phyloP scores from a whole-genome alignment of 2,797 vertebrate genomes.

The Remorina albescens region DNA sequence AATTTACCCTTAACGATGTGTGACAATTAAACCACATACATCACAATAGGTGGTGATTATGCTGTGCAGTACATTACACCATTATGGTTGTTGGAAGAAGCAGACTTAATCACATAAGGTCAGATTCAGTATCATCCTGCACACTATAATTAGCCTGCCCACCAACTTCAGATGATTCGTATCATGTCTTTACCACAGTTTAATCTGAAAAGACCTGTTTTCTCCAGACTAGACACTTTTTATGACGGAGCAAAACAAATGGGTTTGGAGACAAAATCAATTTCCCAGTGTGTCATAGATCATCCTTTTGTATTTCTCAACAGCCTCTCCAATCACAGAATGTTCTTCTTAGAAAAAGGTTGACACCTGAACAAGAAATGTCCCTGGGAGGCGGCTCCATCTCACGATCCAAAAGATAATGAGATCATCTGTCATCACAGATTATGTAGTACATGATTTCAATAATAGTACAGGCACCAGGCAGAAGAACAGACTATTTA shows the following conservation, averaged over 20 bases:
- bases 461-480: background rate
- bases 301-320: background rate
- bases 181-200: background rate
- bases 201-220: background rate
- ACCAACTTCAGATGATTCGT: background rate
- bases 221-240: background rate
- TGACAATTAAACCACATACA: background rate
- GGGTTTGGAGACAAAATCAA: background rate
- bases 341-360: background rate
- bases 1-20: slow-evolving; percentile 3
- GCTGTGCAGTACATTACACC: background rate
- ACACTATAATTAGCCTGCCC: background rate
- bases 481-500: background rate
- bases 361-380: too few species aligned
- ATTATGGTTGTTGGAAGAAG: background rate
- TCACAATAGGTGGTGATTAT: background rate
- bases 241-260: background rate
- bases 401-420: background rate
- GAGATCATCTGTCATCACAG: slow-evolving; percentile 15
- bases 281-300: background rate
- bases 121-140: background rate
- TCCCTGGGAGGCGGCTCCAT: background rate
- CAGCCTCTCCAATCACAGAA: background rate
- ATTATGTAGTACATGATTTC: background rate
- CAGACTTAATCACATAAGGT: background rate